phyloP scores from a whole-genome alignment of 2,113 vertebrate species.

The Aspidoscelis tigris region DNA sequence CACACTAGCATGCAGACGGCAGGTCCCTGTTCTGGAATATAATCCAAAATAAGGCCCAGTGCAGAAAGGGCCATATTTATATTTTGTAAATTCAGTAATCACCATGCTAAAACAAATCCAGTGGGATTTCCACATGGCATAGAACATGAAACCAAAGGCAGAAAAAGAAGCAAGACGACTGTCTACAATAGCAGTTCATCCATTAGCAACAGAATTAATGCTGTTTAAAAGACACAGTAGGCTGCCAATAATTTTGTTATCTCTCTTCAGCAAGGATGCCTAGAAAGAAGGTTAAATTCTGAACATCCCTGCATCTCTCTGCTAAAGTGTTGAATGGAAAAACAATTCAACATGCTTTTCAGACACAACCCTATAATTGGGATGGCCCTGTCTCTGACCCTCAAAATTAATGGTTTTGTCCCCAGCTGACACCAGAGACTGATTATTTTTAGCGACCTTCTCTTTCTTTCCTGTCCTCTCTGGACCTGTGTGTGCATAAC shows the following conservation, averaged over 20 bases:
- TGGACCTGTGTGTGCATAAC: background rate
- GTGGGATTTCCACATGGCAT: too few relatives aligned
- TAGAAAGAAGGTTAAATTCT: background rate
- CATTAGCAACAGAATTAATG: background rate
- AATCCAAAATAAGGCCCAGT: too few relatives aligned
- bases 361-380: background rate
- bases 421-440: background rate
- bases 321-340: background rate
- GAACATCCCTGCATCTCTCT: background rate
- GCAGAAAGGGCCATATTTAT: too few relatives aligned
- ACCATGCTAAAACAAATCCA: too few relatives aligned
- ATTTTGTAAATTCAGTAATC: too few relatives aligned
- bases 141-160: background rate
- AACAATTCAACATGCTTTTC: background rate
- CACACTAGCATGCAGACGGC: too few relatives aligned
- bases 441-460: background rate
- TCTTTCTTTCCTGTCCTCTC: background rate
- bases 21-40: too few relatives aligned
- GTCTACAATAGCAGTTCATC: background rate
- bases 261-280: background rate
- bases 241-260: background rate
- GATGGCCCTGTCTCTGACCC: background rate
- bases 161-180: background rate
- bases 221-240: background rate
- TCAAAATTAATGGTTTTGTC: background rate